Evolutionary conservation across 1,140 invertebrate species (phyloP), one percentile per base, ranked within the genome.

Genomic region (Diuraphis noxia): DNA sequence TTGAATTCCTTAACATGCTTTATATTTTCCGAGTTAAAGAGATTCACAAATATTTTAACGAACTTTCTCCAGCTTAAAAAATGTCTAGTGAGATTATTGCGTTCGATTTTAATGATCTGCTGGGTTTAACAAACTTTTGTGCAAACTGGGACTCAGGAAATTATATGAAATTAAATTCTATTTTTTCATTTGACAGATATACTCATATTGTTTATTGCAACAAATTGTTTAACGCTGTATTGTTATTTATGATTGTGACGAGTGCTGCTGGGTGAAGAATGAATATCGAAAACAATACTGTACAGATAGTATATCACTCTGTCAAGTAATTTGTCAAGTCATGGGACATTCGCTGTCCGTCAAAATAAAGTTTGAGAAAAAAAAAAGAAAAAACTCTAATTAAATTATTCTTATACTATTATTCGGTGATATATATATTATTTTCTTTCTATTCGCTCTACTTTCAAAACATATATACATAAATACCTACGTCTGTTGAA

Each of bases 381-480:
- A 85, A 46, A 43, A 46, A 46, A 36, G 40, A 38, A 49, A 63
- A 40, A 88, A 56, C 85, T 87, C 34, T 88, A 88, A 88, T 88
- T 88, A 88, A 88, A 56, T 88, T 40, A 56, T 88, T 63, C 41
- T 56, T 43, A 25, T 46, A 23, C 52, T 40, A 40, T 88, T 63
- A 56, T 88, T 40, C n/a, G 5, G 17, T 63, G 46, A 40, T 86
- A 49, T n/a, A 41, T n/a, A 19, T 85, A 49, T 86, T 36, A 30
- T 85, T 34, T 46, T 88, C 56, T 88, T 63, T 56, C 25, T 40
- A 30, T n/a, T 88, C 25, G 86, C 34, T 40, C 86, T 88, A 88
- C 86, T 88, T 88, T 88, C 40, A n/a, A 21, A 40, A 40, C 40
- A 40, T 25, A 56, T 49, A 86, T 43, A 34, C 41, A 85, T 43